Evolutionary conservation across 1,140 invertebrate genomes (phyloP).

Genomic region (Platyscapa corneri): DNA sequence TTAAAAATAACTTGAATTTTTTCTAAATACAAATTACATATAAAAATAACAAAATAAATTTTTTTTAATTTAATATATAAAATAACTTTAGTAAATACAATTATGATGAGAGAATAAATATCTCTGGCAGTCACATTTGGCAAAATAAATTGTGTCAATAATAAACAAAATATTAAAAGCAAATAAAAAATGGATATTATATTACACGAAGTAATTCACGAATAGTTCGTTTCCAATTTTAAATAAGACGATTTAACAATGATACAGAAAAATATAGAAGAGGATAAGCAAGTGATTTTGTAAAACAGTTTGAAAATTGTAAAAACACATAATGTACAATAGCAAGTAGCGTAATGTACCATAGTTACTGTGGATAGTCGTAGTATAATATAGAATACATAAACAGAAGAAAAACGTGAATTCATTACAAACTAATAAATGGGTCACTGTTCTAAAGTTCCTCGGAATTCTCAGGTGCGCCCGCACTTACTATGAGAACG

Average conservation of each 20-base stretch:
- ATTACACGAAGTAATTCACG: not conserved
- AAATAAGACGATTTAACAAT: not conserved
- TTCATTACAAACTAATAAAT: slow-evolving; percentile 44
- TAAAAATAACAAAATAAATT: too few species aligned
- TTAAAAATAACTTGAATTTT: too few species aligned
- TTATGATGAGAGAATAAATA: too few species aligned
- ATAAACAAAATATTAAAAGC: too few species aligned
- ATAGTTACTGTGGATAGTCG: not conserved
- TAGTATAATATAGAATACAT: slow-evolving; percentile 24
- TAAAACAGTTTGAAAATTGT: not conserved
- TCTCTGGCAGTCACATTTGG: too few species aligned
- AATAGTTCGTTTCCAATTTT: not conserved
- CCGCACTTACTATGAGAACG: slow-evolving; percentile 15
- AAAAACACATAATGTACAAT: not conserved
- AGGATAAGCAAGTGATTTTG: too few species aligned
- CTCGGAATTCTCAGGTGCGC: slow-evolving; percentile 49
- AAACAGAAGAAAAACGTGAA: slow-evolving; percentile 40
- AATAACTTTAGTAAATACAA: too few species aligned
- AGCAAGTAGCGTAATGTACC: too few species aligned
- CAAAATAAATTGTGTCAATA: too few species aligned
- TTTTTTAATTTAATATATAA: too few species aligned
- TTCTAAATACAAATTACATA: too few species aligned
- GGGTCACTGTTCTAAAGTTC: slow-evolving; percentile 5
- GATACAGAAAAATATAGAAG: too few species aligned
- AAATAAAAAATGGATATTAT: not conserved